Conservation (phyloP, 2,888 invertebrate species). For the Chymomyza procnemis region DNA sequence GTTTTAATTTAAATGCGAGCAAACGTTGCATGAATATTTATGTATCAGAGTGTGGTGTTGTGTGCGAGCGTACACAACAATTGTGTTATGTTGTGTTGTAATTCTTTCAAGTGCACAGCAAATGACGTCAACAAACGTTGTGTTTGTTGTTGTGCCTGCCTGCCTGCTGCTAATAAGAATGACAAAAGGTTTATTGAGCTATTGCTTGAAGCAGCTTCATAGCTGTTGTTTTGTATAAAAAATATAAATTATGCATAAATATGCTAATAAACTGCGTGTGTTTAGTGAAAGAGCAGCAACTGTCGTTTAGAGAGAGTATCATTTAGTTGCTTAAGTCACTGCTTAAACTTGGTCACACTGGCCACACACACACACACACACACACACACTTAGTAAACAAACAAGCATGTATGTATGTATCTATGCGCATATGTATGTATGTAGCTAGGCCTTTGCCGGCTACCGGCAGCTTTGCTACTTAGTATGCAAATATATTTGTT, state of each 20-base stretch:
- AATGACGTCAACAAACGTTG: neutral
- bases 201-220: neutral
- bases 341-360: constrained; percentile 53
- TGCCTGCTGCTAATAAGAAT: neutral
- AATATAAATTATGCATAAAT: constrained; percentile 43
- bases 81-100: neutral
- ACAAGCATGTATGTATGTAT: neutral
- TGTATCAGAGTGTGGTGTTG: too few relatives aligned
- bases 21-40: neutral
- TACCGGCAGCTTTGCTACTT: neutral
- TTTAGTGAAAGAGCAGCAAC: constrained; percentile 31
- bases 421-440: neutral
- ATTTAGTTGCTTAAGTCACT: constrained; percentile 35
- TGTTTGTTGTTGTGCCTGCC: too few relatives aligned
- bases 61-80: neutral
- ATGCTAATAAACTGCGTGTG: constrained; percentile 49
- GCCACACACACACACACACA: neutral
- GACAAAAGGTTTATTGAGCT: neutral
- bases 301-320: constrained; percentile 5
- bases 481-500: neutral
- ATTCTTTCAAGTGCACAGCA: neutral
- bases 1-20: neutral
- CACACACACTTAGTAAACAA: neutral
- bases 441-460: neutral
- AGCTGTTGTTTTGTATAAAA: neutral